Conservation (phyloP, 2,797 vertebrate genomes). For the Protosalanx chinensis region DNA sequence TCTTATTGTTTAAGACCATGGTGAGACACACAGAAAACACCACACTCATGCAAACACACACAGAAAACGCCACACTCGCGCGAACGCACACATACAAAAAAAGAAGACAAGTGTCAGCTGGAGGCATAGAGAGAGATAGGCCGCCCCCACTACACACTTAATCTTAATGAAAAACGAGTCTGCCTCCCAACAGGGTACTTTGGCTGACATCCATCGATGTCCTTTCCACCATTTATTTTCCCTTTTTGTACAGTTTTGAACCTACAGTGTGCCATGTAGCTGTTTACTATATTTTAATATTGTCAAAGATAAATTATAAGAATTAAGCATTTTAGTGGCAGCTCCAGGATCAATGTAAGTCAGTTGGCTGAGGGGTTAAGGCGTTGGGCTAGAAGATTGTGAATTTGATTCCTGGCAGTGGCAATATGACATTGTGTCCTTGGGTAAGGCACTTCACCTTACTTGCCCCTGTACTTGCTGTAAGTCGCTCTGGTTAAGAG, state of each 20-base stretch:
- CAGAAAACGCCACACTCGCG: not conserved
- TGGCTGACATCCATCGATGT: conserved; percentile 65
- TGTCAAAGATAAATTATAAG: conserved; percentile 6
- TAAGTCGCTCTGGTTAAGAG: too few relatives aligned
- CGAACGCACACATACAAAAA: conserved; percentile 14
- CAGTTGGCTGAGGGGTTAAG: too few relatives aligned
- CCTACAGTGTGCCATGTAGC: conserved; percentile 2
- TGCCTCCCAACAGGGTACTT: conserved; percentile 61
- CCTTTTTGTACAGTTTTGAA: conserved; percentile 5
- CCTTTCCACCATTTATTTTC: conserved; percentile 49
- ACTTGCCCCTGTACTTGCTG: too few relatives aligned
- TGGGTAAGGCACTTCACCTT: too few relatives aligned
- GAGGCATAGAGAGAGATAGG: conserved; percentile 67
- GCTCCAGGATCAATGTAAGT: not conserved
- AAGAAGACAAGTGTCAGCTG: conserved; percentile 63
- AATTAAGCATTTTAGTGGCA: not conserved
- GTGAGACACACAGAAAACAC: conserved; percentile 30
- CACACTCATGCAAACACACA: conserved; percentile 8
- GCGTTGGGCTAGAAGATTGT: too few relatives aligned
- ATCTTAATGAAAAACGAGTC: conserved; percentile 72
- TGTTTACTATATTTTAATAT: conserved; percentile 12
- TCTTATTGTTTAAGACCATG: conserved; percentile 60
- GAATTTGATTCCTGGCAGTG: too few relatives aligned
- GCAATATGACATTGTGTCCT: too few relatives aligned
- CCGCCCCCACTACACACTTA: conserved; percentile 63